Evolutionary conservation across 2,888 invertebrate species (phyloP).

Genomic region (Eurytoma californica): DNA sequence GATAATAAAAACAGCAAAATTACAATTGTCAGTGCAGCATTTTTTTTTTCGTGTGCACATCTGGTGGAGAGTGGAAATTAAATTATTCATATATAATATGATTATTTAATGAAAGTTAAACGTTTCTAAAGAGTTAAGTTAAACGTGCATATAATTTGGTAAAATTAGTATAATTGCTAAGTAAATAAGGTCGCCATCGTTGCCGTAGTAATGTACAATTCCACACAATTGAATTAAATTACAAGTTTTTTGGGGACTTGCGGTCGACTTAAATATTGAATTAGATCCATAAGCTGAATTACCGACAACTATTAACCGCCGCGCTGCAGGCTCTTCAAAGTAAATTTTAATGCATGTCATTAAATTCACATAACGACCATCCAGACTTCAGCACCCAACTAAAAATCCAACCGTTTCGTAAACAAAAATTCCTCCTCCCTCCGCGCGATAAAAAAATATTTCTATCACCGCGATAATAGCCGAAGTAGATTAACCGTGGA

Average conservation of each 20-base stretch:
- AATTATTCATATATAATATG: too few relatives aligned
- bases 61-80: too few relatives aligned
- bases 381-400: slow-evolving; percentile 1
- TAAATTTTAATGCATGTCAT: slow-evolving; percentile 6
- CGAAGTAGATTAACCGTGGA: not conserved
- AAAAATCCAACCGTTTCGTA: not conserved
- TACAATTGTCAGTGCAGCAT: too few relatives aligned
- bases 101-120: too few relatives aligned
- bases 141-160: not conserved
- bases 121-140: too few relatives aligned
- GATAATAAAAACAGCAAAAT: too few relatives aligned
- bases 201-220: not conserved
- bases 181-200: not conserved
- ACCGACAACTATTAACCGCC: not conserved
- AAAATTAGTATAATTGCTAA: not conserved
- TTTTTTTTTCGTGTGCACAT: too few relatives aligned
- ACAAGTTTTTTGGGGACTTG: not conserved
- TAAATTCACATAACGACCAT: not conserved
- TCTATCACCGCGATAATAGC: not conserved
- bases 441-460: not conserved
- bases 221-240: slow-evolving; percentile 6
- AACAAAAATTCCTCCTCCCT: not conserved
- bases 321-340: not conserved
- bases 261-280: slow-evolving; percentile 3
- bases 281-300: not conserved